Base-by-base conservation (phyloP, 2,113 vertebrate genomes). In the Microcebus jonahi region DNA sequence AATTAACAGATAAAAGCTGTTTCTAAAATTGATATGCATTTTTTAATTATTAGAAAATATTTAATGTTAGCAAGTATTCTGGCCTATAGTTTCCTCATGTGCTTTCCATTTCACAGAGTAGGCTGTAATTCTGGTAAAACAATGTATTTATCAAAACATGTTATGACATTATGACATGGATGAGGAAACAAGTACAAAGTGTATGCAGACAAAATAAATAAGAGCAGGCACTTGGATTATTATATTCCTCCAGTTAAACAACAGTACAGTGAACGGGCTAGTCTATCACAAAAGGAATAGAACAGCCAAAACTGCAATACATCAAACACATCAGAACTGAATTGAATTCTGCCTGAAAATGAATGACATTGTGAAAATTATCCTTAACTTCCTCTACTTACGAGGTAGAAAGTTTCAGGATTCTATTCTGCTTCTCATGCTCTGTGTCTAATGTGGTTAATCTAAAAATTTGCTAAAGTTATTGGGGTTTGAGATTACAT, bases 1-100 rank as follows among this genome's bases (percentile, higher is more conserved):
- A 94, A 97, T 97, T 91, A 91, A 95, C 0, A 94, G 25, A 97
- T 94, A 73, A 86, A 91, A 95, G 63, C 36, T 89, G 11, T 95
- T 94, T 96, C 95, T 88, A 97, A 96, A 97, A 92, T 91, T 71
- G 96, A 34, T 89, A 92, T 53, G 48, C 8, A 93, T 95, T 97
- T 97, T 39, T 85, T 90, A 97, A 87, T 36, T 94, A 67, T 97
- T 84, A 82, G 96, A 86, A 97, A 98, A 42, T 20, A 96, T 94
- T 95, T 82, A 89, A 82, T 77, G 42, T 57, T 89, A 95, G 71
- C 86, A 97, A 79, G 50, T 97, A 53, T 36, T 81, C 36, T 81
- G 76, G 45, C 61, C 90, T 96, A 55, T 94, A 98, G 27, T 55
- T 61, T 95, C 79, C 68, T 76, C 73, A 87, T 21, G 61, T 95